A percentile compares a stretch with the other conserved stretches of the same genome.
These are phyloP conservation scores for Setipinna tenuifilis DNA, from an alignment of 2,797 vertebrate genomes.

Conservation along the genomic window DNA sequence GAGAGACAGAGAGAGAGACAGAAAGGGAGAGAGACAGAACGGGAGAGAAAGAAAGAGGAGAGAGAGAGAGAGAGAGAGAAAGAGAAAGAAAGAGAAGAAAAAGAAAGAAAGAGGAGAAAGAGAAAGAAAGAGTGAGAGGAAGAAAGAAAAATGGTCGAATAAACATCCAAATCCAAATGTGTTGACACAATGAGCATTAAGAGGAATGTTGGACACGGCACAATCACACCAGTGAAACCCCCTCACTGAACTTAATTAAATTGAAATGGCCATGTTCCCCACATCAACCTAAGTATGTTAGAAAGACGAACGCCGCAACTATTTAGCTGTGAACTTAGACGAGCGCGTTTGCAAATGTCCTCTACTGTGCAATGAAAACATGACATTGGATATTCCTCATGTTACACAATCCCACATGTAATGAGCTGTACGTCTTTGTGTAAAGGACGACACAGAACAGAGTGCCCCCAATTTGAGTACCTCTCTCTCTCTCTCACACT, in stretches of 20 bases:
- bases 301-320: neutral
- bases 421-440: conserved; percentile 66
- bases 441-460: conserved; percentile 8
- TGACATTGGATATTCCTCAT: neutral
- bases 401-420: conserved; percentile 64
- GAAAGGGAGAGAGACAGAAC: neutral
- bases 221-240: no score
- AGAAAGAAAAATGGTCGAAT: neutral
- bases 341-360: conserved; percentile 36
- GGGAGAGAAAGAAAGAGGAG: neutral
- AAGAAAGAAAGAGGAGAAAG: conserved; percentile 39
- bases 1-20: conserved; percentile 34
- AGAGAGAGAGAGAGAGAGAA: neutral
- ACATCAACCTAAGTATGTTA: no score
- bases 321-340: neutral
- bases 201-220: no score
- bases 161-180: neutral
- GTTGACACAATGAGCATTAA: neutral
- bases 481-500: no score
- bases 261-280: no score
- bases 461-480: neutral
- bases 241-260: no score
- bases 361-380: neutral
- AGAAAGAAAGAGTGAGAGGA: conserved; percentile 40
- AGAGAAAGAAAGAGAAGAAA: neutral